Evolutionary conservation across 2,888 invertebrate species (phyloP).

Genomic region (Nomada hirtipes): DNA sequence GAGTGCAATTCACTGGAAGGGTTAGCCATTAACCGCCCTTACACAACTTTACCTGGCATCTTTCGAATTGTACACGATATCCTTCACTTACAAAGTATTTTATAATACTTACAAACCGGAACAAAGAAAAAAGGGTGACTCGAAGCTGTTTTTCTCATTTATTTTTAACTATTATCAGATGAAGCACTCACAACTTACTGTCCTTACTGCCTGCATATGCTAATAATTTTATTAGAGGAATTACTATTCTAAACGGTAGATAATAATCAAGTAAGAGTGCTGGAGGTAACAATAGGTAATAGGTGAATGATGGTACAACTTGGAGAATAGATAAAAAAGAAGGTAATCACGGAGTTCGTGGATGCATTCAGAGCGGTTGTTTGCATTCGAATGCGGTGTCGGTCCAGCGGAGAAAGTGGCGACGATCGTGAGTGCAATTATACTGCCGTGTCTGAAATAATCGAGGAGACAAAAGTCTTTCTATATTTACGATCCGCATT

Average conservation of each 20-base stretch:
- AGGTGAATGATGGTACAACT: neutral
- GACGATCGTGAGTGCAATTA: conserved; percentile 39
- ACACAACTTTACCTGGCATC: conserved; percentile 17
- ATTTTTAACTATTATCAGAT: neutral
- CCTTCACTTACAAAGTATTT: neutral
- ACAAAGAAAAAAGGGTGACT: neutral
- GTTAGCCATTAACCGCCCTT: conserved; percentile 13
- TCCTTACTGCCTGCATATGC: neutral
- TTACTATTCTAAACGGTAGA: neutral
- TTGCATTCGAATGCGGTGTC: conserved; percentile 31
- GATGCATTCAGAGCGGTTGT: conserved; percentile 32
- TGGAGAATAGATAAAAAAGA: neutral
- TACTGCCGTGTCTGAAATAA: conserved; percentile 24
- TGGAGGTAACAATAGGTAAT: neutral
- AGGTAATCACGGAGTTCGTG: conserved; percentile 1
- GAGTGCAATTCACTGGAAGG: conserved; percentile 31
- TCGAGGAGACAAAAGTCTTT: conserved; percentile 20
- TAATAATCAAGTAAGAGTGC: neutral
- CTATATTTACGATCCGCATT: neutral
- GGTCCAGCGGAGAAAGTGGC: conserved; percentile 50
- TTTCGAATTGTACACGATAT: neutral
- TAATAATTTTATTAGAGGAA: neutral
- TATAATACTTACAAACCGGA: too few relatives aligned
- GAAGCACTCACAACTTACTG: too few relatives aligned
- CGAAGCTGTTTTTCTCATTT: neutral